phyloP scores from a whole-genome alignment of 2,113 vertebrate genomes.

The Tringa solitaria region DNA sequence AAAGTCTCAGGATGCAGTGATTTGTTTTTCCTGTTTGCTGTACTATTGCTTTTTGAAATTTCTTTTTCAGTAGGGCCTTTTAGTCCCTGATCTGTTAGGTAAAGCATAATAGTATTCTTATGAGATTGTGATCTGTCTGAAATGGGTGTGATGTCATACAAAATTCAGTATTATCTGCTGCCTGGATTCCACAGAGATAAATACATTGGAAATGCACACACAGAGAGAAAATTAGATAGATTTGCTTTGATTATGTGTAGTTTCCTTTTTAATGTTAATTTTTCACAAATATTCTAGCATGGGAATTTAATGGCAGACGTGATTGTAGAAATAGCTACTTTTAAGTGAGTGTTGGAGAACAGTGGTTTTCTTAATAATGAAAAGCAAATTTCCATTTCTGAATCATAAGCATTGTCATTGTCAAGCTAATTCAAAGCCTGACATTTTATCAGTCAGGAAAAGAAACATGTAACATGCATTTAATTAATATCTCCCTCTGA shows the following conservation, averaged over 20 bases:
- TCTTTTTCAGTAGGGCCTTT: background rate
- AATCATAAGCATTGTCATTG: constrained; percentile 18
- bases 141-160: constrained; percentile 18
- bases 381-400: constrained; percentile 47
- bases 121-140: constrained; percentile 1
- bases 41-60: background rate
- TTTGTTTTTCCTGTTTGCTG: background rate
- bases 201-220: background rate
- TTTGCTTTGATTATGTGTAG: constrained; percentile 36
- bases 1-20: background rate
- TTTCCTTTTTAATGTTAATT: constrained; percentile 52
- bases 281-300: constrained; percentile 35
- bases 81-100: background rate
- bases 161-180: background rate
- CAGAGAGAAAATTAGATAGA: constrained; percentile 1
- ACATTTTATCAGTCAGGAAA: constrained; percentile 43
- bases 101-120: background rate
- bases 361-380: constrained; percentile 47
- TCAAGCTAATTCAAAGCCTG: constrained; percentile 35
- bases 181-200: constrained; percentile 11
- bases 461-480: constrained; percentile 39
- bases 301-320: background rate
- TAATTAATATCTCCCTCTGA: constrained; percentile 44
- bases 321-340: constrained; percentile 30
- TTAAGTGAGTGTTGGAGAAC: constrained; percentile 17